Evolutionary conservation across 2,797 vertebrate species (phyloP), one percentile per base, ranked within the genome.

Genomic region (Bradypodion ventrale): DNA sequence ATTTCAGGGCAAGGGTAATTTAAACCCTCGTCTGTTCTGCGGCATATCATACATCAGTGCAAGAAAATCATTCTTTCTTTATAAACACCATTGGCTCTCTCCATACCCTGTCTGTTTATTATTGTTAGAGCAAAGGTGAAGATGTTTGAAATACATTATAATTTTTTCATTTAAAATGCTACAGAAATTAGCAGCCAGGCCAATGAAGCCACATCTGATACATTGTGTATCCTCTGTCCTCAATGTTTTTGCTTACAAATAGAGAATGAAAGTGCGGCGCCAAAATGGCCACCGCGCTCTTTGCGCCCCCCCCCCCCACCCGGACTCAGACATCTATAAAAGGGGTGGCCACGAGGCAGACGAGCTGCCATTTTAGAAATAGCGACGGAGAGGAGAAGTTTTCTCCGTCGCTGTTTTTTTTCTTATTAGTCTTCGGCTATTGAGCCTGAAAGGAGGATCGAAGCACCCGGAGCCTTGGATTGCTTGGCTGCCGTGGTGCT

Each of bases 131-230:
- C 44, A 63, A 77, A 85, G 49, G 49, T 76, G 81, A 80, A 59
- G 72, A 81, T 40, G n/a, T 25, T 23, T 56, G 56, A 80, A 63
- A n/a, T 46, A 25, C 65, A 21, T 60, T 35, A n/a, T n/a, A 65
- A 52, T 78, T 16, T 49, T 10, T 49, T n/a, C 10, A 46, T 46
- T 60, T 40, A 75, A 70, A 40, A 62, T 62, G 42, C 78, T 69
- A 49, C 35, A 69, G 63, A 81, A 81, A 81, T 80, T 37, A 76
- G 76, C n/a, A 46, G 76, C 32, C 40, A 13, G 7, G 5, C 73
- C 68, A 70, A 85, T 81, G 69, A 85, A 76, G 56, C 78, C 42
- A 27, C n/a, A 15, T n/a, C 16, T 81, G 69, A 76, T 85, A 69
- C 60, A 70, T 76, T 46, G 42, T 35, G n/a, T 60, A 32, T 70